These are phyloP conservation scores for Capreolus pygargus DNA, from an alignment of 2,113 vertebrate genomes.

Conservation along the genomic window DNA sequence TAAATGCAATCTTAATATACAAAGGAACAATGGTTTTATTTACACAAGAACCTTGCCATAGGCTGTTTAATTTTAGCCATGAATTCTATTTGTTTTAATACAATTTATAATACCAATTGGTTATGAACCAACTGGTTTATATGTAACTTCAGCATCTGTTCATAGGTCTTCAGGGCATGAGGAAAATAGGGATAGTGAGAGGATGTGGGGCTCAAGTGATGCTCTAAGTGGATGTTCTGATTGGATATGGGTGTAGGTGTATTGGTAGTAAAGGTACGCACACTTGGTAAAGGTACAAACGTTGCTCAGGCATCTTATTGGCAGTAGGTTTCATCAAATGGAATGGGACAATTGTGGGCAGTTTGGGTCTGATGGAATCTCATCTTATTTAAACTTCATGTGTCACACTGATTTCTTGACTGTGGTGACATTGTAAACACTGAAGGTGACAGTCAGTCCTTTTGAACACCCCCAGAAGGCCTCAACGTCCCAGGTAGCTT, in stretches of 20 bases:
- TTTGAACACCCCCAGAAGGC: neutral
- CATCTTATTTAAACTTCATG: neutral
- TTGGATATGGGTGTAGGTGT: neutral
- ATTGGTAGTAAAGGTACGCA: neutral
- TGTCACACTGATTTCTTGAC: neutral
- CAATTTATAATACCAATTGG: constrained; percentile 21
- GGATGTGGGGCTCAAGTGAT: neutral
- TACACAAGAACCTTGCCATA: constrained; percentile 60
- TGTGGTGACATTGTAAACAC: neutral
- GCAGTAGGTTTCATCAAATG: neutral
- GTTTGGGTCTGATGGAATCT: neutral
- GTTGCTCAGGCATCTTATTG: neutral
- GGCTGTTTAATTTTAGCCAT: constrained; percentile 66
- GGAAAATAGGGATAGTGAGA: neutral
- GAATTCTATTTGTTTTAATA: constrained; percentile 60
- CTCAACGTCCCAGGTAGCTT: neutral
- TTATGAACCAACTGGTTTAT: neutral
- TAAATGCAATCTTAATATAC: constrained; percentile 59
- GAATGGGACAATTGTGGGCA: neutral
- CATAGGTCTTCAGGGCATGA: neutral
- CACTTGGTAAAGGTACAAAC: neutral
- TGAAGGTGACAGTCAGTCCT: neutral
- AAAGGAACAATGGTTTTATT: constrained; percentile 54
- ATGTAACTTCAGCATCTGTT: neutral
- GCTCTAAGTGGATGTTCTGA: neutral